Evolutionary conservation across 2,797 vertebrate species (phyloP).

Genomic region (Brachyalestes nurse): DNA sequence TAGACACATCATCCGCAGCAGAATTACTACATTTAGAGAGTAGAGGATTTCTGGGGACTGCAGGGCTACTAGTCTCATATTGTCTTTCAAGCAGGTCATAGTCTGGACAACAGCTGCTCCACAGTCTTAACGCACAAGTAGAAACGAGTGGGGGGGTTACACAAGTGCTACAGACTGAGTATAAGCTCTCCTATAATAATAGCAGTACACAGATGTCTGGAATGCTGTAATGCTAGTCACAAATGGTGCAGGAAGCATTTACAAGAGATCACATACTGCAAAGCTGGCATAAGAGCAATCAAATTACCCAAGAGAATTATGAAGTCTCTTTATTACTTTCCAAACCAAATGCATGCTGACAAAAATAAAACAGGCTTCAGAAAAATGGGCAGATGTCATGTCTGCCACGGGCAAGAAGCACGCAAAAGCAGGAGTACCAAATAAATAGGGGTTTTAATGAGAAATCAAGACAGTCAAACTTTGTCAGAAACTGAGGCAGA

Average conservation of each 20-base stretch:
- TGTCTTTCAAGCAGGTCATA: neutral
- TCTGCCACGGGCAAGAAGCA: too few species aligned
- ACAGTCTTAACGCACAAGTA: neutral
- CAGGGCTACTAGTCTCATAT: neutral
- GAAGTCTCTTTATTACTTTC: neutral
- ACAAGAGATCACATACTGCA: neutral
- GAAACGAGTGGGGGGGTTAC: neutral
- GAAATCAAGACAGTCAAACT: too few species aligned
- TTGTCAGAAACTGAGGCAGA: too few species aligned
- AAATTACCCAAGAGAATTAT: slow-evolving; percentile 11
- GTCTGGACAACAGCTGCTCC: neutral
- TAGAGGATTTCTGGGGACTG: neutral
- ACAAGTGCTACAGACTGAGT: slow-evolving; percentile 1
- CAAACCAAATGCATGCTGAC: slow-evolving; percentile 1
- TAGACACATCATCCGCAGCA: neutral
- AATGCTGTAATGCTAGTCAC: slow-evolving; percentile 3
- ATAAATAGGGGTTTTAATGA: too few species aligned
- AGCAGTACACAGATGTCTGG: neutral
- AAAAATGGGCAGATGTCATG: neutral
- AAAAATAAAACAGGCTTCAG: neutral
- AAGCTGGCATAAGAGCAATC: neutral
- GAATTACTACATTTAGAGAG: neutral
- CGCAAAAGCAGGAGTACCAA: too few species aligned
- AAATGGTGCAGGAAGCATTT: neutral
- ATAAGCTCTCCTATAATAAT: slow-evolving; percentile 18